Evolutionary conservation across 2,888 invertebrate genomes (phyloP), one percentile per base, ranked within the genome.

Genomic region (Drosophila lacicola): DNA sequence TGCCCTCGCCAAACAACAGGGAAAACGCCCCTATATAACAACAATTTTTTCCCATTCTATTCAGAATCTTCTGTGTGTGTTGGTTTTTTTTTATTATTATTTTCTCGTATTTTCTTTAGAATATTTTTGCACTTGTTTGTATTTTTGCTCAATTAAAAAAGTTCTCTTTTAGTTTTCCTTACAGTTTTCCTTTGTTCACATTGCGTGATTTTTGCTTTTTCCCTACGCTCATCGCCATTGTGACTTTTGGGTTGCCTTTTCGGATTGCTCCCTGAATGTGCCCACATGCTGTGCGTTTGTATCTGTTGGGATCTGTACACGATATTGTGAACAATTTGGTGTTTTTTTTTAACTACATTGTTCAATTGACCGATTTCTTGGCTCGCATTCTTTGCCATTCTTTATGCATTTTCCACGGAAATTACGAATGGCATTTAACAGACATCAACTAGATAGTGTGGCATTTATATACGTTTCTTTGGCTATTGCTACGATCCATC

Each of bases 61-160:
- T 71, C 68, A 67, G 10, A 44, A 62, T 21, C 41, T 50, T 44
- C 34, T 41, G 46, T 45, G 42, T 50, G 36, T 37, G 5, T 51
- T 44, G 56, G 36, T 46, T 49, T 13, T 29, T 54, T 13, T 45
- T 60, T 49, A 21, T 57, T 51, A 44, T 47, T 37, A 33, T 54
- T 60, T 37, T 60, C 14, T 6, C 11, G 5, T 44, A 19, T 65
- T 54, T 64, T 36, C 21, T 42, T 39, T 62, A 46, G 39, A 41
- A 36, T 61, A 65, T 78, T 88, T 88, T 83, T 83, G 86, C 83
- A 84, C 83, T 84, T 84, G 83, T 87, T 84, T 84, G 88, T 84
- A 88, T 88, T 88, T 88, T 78, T 67, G 87, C 89, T 84, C 89
- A 88, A 84, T 84, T 84, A 88, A 88, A 88, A 81, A 69, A 78